Evolutionary conservation across 1,140 invertebrate genomes (phyloP).

Genomic region (Arion vulgaris): DNA sequence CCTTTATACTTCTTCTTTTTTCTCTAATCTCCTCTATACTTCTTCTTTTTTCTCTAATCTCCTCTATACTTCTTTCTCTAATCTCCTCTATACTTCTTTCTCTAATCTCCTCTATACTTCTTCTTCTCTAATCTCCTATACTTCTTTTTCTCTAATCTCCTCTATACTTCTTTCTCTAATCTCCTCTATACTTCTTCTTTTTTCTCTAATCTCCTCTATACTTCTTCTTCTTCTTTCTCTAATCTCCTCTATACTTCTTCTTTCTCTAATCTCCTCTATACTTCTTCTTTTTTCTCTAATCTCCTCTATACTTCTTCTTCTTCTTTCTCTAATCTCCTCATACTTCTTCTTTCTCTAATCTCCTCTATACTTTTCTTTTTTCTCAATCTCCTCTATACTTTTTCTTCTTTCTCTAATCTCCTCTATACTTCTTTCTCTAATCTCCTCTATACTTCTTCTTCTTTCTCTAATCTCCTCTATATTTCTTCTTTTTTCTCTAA

Average conservation of each 20-base stretch:
- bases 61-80: too few species aligned
- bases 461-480: background rate
- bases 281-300: background rate
- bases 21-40: too few species aligned
- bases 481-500: too few species aligned
- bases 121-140: background rate
- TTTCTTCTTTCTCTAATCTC: too few species aligned
- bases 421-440: too few species aligned
- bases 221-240: background rate
- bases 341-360: background rate
- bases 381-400: too few species aligned
- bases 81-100: too few species aligned
- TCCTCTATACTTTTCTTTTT: background rate
- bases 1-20: too few species aligned
- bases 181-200: background rate
- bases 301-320: background rate
- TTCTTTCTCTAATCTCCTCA: background rate
- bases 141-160: background rate
- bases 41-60: too few species aligned
- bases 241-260: background rate
- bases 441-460: background rate
- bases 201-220: background rate
- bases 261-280: background rate
- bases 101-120: too few species aligned
- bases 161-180: constrained; percentile 11